These are phyloP conservation scores for Tragelaphus scriptus DNA, from an alignment of 2,113 vertebrate species.

Conservation along the genomic window DNA sequence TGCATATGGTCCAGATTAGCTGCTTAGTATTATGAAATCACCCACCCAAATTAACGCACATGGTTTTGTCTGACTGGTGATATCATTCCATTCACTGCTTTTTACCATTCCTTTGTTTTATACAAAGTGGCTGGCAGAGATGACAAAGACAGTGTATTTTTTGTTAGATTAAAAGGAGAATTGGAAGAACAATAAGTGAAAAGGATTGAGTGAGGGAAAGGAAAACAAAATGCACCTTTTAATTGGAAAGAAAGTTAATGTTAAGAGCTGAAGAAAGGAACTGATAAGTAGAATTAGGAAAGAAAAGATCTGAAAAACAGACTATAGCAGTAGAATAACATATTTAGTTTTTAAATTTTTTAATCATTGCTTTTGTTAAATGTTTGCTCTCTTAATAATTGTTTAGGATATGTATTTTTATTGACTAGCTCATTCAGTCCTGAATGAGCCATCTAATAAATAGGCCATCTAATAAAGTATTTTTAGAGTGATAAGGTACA, in stretches of 20 bases:
- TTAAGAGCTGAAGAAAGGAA: background rate
- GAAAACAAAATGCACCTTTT: background rate
- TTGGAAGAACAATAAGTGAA: background rate
- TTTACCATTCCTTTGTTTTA: conserved; percentile 29
- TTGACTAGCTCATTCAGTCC: background rate
- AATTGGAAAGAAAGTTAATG: background rate
- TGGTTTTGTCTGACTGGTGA: background rate
- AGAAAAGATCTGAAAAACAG: background rate
- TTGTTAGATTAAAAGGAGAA: background rate
- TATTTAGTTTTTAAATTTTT: background rate
- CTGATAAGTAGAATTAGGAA: background rate
- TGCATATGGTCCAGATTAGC: conserved; percentile 17
- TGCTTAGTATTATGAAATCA: background rate
- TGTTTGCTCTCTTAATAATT: conserved; percentile 20
- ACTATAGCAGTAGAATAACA: background rate
- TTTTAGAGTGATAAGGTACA: background rate
- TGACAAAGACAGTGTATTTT: conserved; percentile 23
- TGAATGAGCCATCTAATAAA: conserved; percentile 3
- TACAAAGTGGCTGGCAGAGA: background rate
- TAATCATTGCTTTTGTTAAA: conserved; percentile 3
- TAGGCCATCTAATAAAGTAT: conserved; percentile 11
- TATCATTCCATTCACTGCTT: background rate
- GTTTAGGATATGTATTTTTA: conserved; percentile 9
- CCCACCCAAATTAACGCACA: background rate
- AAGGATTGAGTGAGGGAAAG: background rate